Percentiles rank a stretch among this genome's conserved stretches.
Conservation (phyloP, 2,113 vertebrate genomes). For the Empidonax alnorum region DNA sequence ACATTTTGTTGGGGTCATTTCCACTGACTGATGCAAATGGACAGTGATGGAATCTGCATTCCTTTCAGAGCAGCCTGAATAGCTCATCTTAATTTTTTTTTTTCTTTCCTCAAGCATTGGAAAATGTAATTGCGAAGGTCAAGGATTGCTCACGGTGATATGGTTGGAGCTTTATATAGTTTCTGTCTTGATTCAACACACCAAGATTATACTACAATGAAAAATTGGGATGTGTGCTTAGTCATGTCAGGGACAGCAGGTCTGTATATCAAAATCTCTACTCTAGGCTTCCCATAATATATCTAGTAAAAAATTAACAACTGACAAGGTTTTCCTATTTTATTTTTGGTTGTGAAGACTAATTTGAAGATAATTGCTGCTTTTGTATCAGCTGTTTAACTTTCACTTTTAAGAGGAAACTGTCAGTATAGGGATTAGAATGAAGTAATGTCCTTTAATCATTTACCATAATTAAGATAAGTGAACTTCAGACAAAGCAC, state of each 20-base stretch:
- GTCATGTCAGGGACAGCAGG: not conserved
- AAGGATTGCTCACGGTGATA: slow-evolving; percentile 20
- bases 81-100: slow-evolving; percentile 1
- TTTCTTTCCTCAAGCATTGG: not conserved
- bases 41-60: slow-evolving; percentile 47
- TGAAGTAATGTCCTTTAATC: not conserved
- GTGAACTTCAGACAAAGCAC: not conserved
- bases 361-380: not conserved
- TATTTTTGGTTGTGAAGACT: not conserved
- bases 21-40: slow-evolving; percentile 42
- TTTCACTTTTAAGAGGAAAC: slow-evolving; percentile 16
- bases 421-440: not conserved
- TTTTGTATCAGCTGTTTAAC: not conserved
- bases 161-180: not conserved
- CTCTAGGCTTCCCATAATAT: not conserved
- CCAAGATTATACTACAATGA: not conserved
- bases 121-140: slow-evolving; percentile 2
- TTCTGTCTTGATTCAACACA: slow-evolving; percentile 21
- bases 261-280: not conserved
- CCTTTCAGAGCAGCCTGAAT: slow-evolving; percentile 42
- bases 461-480: slow-evolving; percentile 12
- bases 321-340: not conserved
- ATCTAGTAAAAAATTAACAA: not conserved
- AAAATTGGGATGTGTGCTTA: not conserved
- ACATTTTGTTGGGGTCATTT: slow-evolving; percentile 50